Base-by-base conservation (phyloP, 1,140 invertebrate species). In the Drosophila pseudoobscura region DNA sequence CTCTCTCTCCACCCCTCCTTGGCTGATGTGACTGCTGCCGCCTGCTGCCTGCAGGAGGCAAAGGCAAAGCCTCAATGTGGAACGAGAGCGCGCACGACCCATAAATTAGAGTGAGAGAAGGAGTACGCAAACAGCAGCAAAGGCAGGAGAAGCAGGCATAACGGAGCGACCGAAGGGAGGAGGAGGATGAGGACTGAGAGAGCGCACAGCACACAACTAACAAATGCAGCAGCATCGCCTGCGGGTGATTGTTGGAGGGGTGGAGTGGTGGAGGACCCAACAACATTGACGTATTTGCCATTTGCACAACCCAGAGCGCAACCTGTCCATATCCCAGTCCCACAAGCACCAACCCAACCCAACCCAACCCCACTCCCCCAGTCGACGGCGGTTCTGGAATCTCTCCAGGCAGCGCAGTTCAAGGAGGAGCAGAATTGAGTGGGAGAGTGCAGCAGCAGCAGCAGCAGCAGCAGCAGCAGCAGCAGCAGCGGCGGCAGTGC, bases 281-380 rank as follows among this genome's bases (percentile, higher is more conserved):
- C 65, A 55, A 77, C 80, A 84, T 84, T 84, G 80, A 84, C 60
- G 80, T 84, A 84, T 84, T 84, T 84, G 80, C 78, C 77, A 80
- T 79, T 80, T 80, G 72, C 72, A 79, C 72, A 79, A 74, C 58
- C 50, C 74, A 74, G 70, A 58, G 46, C 31, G 57, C 80, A 72
- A 78, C 31, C 31, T 35, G 31, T 35, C 31, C 31, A 35, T 35
- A 35, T 35, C 31, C 31, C 9, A 58, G 55, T 47, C 44, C 29
- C 41, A 26, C 7, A 22, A 29, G 11, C 39, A 26, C 31, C 17
- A 22, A 11, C 26, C 29, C 35, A 55, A 41, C 55, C 17, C 35
- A 55, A 41, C 55, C 17, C 35, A 55, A 41, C 55, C 52, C 68
- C 73, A 75, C 66, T 58, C 44, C 17, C 51, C 51, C 62, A 56